Conservation (phyloP, 2,797 vertebrate genomes). For the Artibeus jamaicensis region DNA sequence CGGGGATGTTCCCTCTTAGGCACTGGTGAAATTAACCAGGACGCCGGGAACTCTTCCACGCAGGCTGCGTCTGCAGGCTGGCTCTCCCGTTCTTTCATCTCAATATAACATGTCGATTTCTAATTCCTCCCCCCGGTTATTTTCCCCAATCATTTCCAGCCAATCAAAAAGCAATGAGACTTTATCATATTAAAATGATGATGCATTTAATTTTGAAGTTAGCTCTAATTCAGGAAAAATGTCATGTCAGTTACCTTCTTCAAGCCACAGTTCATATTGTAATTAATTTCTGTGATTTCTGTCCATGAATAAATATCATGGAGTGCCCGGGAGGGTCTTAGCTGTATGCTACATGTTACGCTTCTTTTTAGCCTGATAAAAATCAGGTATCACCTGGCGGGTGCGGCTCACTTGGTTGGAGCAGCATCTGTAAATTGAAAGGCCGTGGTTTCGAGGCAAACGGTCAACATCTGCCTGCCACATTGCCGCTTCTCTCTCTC, state of each 20-base stretch:
- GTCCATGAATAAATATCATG: neutral
- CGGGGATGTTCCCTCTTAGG: neutral
- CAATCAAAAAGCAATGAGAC: neutral
- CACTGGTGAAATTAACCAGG: conserved; percentile 33
- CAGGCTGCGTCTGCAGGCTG: neutral
- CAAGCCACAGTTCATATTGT: neutral
- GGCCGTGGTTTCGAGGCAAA: neutral
- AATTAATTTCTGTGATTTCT: conserved; percentile 20
- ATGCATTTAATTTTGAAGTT: conserved; percentile 17
- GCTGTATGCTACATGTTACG: neutral
- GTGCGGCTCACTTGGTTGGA: too few relatives aligned
- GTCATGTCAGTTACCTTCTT: neutral
- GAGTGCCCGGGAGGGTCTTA: neutral
- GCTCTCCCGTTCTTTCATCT: conserved; percentile 26
- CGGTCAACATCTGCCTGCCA: neutral
- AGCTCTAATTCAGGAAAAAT: neutral
- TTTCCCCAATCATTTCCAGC: neutral
- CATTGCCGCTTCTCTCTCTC: neutral
- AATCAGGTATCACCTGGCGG: neutral
- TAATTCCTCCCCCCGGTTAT: neutral
- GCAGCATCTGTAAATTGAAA: neutral
- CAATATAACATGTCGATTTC: neutral
- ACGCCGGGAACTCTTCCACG: conserved; percentile 8
- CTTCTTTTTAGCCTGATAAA: neutral
- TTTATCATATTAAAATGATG: neutral